phyloP scores from a whole-genome alignment of 1,140 invertebrate genomes.

The Plutomurus gul region DNA sequence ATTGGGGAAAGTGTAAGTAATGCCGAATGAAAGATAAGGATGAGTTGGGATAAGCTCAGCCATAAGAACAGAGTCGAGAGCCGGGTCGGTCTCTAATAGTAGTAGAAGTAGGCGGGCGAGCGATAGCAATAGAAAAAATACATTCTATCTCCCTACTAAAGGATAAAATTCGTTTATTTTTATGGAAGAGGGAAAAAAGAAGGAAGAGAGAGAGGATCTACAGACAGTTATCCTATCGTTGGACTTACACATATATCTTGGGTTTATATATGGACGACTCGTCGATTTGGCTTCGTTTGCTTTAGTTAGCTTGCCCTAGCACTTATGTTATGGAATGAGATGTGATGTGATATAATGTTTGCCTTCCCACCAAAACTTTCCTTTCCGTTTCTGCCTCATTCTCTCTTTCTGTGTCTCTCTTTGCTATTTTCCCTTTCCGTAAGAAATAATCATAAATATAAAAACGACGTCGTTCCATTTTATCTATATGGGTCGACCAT shows the following conservation, averaged over 20 bases:
- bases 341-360: conserved; percentile 6
- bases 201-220: not conserved
- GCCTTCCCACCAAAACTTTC: conserved; percentile 17
- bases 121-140: not conserved
- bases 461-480: conserved; percentile 14
- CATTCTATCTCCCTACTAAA: conserved; percentile 19
- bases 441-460: conserved; percentile 26
- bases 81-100: not conserved
- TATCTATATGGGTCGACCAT: conserved; percentile 23
- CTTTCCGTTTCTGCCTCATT: not conserved
- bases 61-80: no score
- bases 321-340: not conserved
- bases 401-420: not conserved
- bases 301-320: not conserved
- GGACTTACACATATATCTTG: not conserved
- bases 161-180: conserved; percentile 28
- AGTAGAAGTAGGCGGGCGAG: no score
- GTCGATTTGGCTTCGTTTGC: not conserved
- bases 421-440: not conserved
- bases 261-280: no score
- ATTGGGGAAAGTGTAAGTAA: not conserved
- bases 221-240: conserved; percentile 12
- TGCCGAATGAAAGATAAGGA: not conserved
- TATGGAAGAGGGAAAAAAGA: not conserved
- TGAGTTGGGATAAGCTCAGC: conserved; percentile 10